phyloP scores from a whole-genome alignment of 2,888 invertebrate species.

The Ornithoptera alexandrae region DNA sequence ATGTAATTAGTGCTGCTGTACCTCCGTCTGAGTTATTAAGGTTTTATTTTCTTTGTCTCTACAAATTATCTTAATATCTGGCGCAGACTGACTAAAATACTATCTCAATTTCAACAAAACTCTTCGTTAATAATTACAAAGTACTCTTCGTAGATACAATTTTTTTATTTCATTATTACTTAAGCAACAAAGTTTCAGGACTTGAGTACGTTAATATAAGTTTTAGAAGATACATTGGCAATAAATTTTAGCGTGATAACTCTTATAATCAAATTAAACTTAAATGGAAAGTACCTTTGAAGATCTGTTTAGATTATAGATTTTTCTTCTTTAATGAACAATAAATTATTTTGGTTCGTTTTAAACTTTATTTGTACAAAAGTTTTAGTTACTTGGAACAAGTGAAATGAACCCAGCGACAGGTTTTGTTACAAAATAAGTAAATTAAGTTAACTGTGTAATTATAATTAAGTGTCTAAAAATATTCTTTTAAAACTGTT shows the following conservation, averaged over 20 bases:
- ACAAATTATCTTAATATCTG: background rate
- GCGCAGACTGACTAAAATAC: background rate
- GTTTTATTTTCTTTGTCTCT: conserved; percentile 2
- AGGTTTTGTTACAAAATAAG: too few relatives aligned
- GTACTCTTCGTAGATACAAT: background rate
- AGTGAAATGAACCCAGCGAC: too few relatives aligned
- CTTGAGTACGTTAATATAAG: background rate
- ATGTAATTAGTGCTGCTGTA: background rate
- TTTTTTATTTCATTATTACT: background rate
- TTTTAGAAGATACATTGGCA: background rate
- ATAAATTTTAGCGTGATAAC: background rate
- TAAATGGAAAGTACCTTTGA: background rate
- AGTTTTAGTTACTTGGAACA: background rate
- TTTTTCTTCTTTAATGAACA: background rate
- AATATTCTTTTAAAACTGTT: too few relatives aligned
- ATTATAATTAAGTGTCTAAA: too few relatives aligned
- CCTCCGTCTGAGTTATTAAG: background rate
- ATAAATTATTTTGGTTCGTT: background rate
- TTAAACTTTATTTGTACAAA: background rate
- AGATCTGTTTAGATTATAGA: background rate
- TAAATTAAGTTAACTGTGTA: too few relatives aligned
- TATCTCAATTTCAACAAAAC: background rate
- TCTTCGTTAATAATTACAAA: background rate
- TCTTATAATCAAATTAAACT: background rate
- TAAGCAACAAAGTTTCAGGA: background rate